These are phyloP conservation scores for Pterocles gutturalis DNA, from an alignment of 2,113 vertebrate genomes.

Conservation along the genomic window DNA sequence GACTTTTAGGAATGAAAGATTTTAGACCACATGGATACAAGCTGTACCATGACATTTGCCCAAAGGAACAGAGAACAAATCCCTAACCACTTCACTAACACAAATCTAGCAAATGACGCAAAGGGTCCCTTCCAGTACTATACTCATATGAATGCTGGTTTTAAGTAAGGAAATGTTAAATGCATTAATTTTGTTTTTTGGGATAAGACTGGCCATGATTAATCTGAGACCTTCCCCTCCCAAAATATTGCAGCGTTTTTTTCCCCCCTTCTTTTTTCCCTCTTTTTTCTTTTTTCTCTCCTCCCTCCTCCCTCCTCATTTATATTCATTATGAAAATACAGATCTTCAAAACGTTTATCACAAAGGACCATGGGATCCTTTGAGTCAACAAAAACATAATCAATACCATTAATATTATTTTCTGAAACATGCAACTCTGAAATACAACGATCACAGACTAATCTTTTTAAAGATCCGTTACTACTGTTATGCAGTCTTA, in stretches of 20 bases:
- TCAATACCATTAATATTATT: not conserved
- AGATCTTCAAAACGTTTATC: not conserved
- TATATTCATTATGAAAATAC: not conserved
- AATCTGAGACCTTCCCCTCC: not conserved
- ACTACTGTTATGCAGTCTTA: not conserved
- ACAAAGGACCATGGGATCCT: not conserved
- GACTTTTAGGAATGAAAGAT: not conserved
- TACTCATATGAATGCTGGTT: not conserved
- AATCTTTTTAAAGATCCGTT: not conserved
- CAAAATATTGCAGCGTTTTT: not conserved
- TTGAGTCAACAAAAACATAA: not conserved
- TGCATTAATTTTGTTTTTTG: fast-evolving
- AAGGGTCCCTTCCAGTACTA: not conserved
- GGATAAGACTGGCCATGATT: not conserved
- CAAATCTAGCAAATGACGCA: not conserved
- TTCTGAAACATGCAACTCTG: not conserved
- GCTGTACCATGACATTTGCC: not conserved
- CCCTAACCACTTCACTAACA: not conserved
- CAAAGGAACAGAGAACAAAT: not conserved
- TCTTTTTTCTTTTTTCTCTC: not conserved
- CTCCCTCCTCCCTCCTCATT: not conserved
- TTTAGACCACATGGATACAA: fast-evolving
- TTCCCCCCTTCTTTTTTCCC: not conserved
- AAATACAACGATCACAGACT: not conserved
- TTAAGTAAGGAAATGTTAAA: not conserved